Conservation (phyloP, 2,888 invertebrate genomes). For the Cataglyphis cursor region DNA sequence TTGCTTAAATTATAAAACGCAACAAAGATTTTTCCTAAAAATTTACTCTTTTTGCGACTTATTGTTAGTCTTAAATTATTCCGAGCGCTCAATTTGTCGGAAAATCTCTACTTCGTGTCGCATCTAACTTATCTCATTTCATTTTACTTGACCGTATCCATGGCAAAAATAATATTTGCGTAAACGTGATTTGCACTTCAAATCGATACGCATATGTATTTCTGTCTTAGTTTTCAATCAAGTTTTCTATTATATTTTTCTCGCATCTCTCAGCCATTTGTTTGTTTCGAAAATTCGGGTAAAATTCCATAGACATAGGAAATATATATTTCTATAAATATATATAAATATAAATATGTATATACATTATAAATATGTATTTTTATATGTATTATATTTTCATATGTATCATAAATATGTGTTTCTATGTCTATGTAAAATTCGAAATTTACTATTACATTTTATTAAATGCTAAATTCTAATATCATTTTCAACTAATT, state of each 20-base stretch:
- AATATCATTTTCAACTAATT: conserved; percentile 17
- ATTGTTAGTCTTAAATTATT: not conserved
- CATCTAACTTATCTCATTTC: conserved; percentile 36
- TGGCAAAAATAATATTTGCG: conserved; percentile 20
- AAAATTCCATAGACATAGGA: not conserved
- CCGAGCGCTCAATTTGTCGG: not conserved
- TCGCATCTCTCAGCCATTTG: not conserved
- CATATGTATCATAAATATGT: too few species aligned
- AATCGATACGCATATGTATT: conserved; percentile 1
- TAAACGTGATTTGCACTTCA: conserved; percentile 19
- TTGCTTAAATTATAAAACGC: not conserved
- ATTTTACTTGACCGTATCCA: conserved; percentile 15
- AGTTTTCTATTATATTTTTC: not conserved
- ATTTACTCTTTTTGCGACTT: not conserved
- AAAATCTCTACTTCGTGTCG: not conserved
- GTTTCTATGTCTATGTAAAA: too few species aligned
- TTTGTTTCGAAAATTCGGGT: not conserved
- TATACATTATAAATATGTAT: too few species aligned
- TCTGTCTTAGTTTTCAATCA: not conserved
- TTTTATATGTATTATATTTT: too few species aligned
- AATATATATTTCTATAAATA: too few species aligned
- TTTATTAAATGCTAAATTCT: conserved; percentile 8
- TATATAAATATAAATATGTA: too few species aligned
- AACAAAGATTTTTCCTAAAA: not conserved
- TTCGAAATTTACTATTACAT: not conserved